Base-by-base conservation (phyloP, 2,888 invertebrate genomes). In the Brachylomia viminalis region DNA sequence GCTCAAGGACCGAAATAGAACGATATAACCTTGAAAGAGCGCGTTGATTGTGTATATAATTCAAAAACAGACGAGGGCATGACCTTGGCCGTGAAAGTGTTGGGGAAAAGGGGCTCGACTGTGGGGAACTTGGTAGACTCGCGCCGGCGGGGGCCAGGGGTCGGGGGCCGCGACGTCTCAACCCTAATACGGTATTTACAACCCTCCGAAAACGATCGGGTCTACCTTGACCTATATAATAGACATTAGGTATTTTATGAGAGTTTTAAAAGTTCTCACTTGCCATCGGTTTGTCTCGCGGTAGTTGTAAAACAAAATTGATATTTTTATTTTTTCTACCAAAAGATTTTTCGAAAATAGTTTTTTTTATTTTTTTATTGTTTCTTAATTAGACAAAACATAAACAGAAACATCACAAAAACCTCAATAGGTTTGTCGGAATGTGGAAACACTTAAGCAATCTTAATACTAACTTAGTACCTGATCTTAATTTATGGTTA, bases 141-240 rank as follows among this genome's bases (percentile, higher is more conserved):
- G 54, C n/a, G 52, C 6, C 23, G 56, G 2, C 47, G 30, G 20
- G 38, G 10, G n/a, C 15, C 15, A 15, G 45, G 64, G 64, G 56
- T n/a, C 42, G 54, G 47, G 52, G 20, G 23, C n/a, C 58, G 56
- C 72, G 38, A 17, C 27, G 42, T 33, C 80, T 42, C 80, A 64
- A 30, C 62, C 49, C 71, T 71, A 33, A 64, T 49, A 56, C 64
- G 20, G 27, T 42, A 42, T 49, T 58, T 33, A 45, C 56, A 64
- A n/a, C 38, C 58, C 49, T 33, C 52, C 33, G 1, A 80, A 79
- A 72, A n/a, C 58, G 64, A 79, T 52, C 54, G 69, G 10, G 20
- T 23, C 33, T 70, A 80, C 80, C 80, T 71, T 78, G 72, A 79
- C 77, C 77, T 79, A 58, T 5, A 27, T 52, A 27, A 45, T 45